phyloP scores from a whole-genome alignment of 23 tunicate species.

The Trididemnum miniatum region DNA sequence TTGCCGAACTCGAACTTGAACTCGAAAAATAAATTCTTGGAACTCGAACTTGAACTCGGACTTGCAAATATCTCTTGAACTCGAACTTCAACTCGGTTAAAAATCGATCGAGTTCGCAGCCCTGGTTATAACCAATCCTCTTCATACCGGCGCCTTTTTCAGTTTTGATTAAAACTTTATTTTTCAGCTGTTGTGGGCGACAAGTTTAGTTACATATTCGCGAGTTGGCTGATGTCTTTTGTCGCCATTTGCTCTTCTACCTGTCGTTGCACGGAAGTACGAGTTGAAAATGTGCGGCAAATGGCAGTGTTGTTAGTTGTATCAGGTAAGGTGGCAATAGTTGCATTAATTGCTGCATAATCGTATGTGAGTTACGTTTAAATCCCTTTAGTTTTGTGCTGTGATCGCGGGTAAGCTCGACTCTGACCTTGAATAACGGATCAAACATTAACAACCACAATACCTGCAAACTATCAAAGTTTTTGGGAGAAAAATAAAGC shows the following conservation, averaged over 20 bases:
- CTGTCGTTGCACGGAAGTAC: conserved; percentile 55
- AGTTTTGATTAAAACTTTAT: too few relatives aligned
- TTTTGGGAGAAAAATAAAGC: too few relatives aligned
- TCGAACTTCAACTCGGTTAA: neutral
- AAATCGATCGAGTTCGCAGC: neutral
- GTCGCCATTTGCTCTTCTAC: conserved; percentile 69
- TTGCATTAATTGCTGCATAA: too few relatives aligned
- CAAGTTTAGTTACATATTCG: conserved; percentile 52
- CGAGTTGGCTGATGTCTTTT: conserved; percentile 62
- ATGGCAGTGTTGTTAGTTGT: conserved; percentile 58
- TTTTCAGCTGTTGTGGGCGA: conserved; percentile 56
- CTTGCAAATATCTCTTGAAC: neutral
- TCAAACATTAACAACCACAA: too few relatives aligned
- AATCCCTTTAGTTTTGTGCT: too few relatives aligned
- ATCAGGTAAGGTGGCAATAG: conserved; percentile 46
- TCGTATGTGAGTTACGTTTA: too few relatives aligned
- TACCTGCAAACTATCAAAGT: too few relatives aligned
- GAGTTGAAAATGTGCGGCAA: conserved; percentile 60
- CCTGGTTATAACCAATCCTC: too few relatives aligned
- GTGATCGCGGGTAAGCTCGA: too few relatives aligned
- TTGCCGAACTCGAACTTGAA: neutral
- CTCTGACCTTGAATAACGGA: too few relatives aligned
- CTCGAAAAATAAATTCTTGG: neutral
- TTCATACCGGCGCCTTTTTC: too few relatives aligned
- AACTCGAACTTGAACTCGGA: neutral